phyloP scores from a whole-genome alignment of 2,888 invertebrate genomes.

The Spisula solida region DNA sequence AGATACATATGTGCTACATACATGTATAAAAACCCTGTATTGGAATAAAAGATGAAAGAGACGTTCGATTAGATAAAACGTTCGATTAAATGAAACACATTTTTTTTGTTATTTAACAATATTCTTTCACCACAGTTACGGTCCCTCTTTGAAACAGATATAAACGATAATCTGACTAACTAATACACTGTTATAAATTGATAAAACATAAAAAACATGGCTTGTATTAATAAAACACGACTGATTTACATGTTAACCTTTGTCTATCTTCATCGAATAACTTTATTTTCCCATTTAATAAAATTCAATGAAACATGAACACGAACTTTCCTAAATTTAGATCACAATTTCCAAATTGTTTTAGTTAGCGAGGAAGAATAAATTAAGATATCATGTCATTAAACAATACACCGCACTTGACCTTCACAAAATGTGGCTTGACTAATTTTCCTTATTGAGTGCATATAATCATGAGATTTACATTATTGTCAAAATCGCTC shows the following conservation, averaged over 20 bases:
- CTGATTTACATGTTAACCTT: neutral
- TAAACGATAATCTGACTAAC: too few species aligned
- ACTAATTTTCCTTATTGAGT: slow-evolving; percentile 61
- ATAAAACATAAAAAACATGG: too few species aligned
- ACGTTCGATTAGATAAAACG: too few species aligned
- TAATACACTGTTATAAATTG: too few species aligned
- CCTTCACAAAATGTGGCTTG: slow-evolving; percentile 51
- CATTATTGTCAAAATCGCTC: slow-evolving; percentile 8
- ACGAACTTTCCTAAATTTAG: neutral
- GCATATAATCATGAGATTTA: neutral
- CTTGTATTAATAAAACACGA: neutral
- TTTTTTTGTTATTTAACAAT: too few species aligned
- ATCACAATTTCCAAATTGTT: slow-evolving; percentile 45
- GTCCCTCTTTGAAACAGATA: too few species aligned
- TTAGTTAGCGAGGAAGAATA: slow-evolving; percentile 45
- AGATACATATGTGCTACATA: too few species aligned
- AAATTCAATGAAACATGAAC: neutral
- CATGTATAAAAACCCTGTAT: too few species aligned
- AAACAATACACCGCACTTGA: slow-evolving; percentile 62
- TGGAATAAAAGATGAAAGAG: too few species aligned
- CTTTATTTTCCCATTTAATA: neutral
- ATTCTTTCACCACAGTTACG: too few species aligned
- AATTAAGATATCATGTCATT: neutral
- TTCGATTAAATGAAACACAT: too few species aligned
- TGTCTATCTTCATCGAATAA: neutral